Base-by-base conservation (phyloP, 2,888 invertebrate genomes). In the Drosophila borealis region DNA sequence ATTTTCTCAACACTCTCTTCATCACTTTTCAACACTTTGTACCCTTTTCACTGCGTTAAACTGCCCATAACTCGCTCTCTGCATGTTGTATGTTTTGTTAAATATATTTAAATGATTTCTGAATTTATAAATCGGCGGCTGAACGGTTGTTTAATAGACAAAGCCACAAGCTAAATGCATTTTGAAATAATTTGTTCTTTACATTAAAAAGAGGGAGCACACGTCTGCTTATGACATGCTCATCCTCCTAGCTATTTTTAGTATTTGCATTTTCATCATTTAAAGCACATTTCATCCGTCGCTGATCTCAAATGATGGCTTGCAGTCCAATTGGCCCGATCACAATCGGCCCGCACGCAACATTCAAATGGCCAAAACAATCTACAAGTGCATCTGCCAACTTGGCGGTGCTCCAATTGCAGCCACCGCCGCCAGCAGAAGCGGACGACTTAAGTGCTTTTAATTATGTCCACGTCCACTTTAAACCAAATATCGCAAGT, bases 381-480 rank as follows among this genome's bases (percentile, higher is more conserved):
- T 72, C 77, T 36, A 37, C 51, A 62, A 68, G 64, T 59, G 78
- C 64, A 70, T 80, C 74, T 65, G 80, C 70, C 78, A 56, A 77
- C 48, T 77, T 78, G 78, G 78, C 78, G 70, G 29, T 17, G 70
- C 46, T 78, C 78, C 78, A 78, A 78, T 67, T 67, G 61, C 51
- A 37, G 13, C 17, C 57, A 29, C 8, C 39, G 50, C 3, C 44
- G 10, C 29, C 42, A 50, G 34, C 46, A 37, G 6, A 29, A 49
- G 57, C 78, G 48, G 70, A 46, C 60, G 76, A 69, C 80, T 83
- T 83, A 88, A 83, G 83, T 83, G 88, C 88, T 86, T 81, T 88
- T 88, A 83, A 83, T 88, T 88, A 85, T 88, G 83, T 88, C 78
- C 88, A 88, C 88, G 88, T 88, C 74, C 83, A 83, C 86, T 83